Conservation (phyloP, 2,113 vertebrate species). For the Scatophagus argus region DNA sequence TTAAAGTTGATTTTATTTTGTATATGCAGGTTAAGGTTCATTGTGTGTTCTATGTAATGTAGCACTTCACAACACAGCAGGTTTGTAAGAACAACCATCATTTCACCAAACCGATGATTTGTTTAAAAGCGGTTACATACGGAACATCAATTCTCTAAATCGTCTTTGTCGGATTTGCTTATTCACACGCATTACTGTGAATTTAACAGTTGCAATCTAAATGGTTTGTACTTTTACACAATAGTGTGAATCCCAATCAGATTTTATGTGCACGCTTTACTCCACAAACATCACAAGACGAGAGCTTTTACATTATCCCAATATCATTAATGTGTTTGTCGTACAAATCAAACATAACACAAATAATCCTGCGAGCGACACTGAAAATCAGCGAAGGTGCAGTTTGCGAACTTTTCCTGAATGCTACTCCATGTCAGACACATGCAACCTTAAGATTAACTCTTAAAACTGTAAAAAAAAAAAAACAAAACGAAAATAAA, state of each 20-base stretch:
- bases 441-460: slow-evolving; percentile 57
- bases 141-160: slow-evolving; percentile 65
- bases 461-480: slow-evolving; percentile 9
- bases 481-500: no score
- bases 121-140: slow-evolving; percentile 55
- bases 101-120: slow-evolving; percentile 72
- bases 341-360: slow-evolving; percentile 40
- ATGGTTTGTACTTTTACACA: slow-evolving; percentile 49
- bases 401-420: slow-evolving; percentile 29
- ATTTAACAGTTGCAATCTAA: slow-evolving; percentile 37
- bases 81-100: slow-evolving; percentile 64
- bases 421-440: slow-evolving; percentile 59
- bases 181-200: slow-evolving; percentile 38
- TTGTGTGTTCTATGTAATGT: slow-evolving; percentile 62
- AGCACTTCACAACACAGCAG: slow-evolving; percentile 76
- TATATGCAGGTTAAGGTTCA: slow-evolving; percentile 65
- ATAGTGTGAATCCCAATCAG: slow-evolving; percentile 36
- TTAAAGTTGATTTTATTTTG: slow-evolving; percentile 75
- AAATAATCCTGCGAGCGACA: slow-evolving; percentile 12
- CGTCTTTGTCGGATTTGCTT: slow-evolving; percentile 40
- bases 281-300: slow-evolving; percentile 74
- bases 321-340: slow-evolving; percentile 23
- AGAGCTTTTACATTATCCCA: slow-evolving; percentile 50
- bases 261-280: slow-evolving; percentile 57
- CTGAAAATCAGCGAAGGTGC: not conserved